phyloP scores from a whole-genome alignment of 1,140 invertebrate species.

The Drosophila melanica region DNA sequence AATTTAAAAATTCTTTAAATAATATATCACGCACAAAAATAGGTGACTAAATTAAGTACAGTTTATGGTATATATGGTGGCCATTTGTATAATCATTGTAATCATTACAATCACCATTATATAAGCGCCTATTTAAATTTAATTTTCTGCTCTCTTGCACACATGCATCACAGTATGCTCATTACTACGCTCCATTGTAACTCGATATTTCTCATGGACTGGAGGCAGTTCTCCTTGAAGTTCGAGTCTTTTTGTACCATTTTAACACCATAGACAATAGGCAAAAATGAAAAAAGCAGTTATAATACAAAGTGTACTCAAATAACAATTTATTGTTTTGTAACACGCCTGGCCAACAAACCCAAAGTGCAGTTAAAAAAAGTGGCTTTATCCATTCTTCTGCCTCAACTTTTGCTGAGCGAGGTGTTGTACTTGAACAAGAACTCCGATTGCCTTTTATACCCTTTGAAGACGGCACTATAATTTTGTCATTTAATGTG shows the following conservation, averaged over 20 bases:
- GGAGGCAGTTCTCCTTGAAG: conserved; percentile 43
- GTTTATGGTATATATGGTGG: background rate
- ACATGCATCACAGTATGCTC: conserved; percentile 13
- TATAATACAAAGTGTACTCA: conserved; percentile 43
- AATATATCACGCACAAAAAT: too few species aligned
- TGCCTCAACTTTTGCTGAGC: conserved; percentile 4
- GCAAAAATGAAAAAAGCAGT: conserved; percentile 15
- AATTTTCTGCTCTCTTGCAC: conserved; percentile 7
- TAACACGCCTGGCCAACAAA: conserved; percentile 30
- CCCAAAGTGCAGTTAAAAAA: conserved; percentile 32
- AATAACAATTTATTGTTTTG: conserved; percentile 54
- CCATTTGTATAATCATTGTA: background rate
- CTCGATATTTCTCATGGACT: conserved; percentile 26
- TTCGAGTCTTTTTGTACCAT: conserved; percentile 37
- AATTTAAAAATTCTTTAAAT: too few species aligned
- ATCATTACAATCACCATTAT: conserved; percentile 12
- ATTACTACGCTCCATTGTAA: conserved; percentile 40
- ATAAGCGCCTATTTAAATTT: background rate
- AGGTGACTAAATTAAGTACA: too few species aligned
- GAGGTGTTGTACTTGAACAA: conserved; percentile 49
- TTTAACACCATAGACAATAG: conserved; percentile 46
- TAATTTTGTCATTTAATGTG: too few species aligned
- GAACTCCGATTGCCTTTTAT: conserved; percentile 41
- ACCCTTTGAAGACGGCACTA: too few species aligned
- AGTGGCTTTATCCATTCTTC: conserved; percentile 18